phyloP scores from a whole-genome alignment of 1,140 invertebrate genomes.

The Musca vetustissima region DNA sequence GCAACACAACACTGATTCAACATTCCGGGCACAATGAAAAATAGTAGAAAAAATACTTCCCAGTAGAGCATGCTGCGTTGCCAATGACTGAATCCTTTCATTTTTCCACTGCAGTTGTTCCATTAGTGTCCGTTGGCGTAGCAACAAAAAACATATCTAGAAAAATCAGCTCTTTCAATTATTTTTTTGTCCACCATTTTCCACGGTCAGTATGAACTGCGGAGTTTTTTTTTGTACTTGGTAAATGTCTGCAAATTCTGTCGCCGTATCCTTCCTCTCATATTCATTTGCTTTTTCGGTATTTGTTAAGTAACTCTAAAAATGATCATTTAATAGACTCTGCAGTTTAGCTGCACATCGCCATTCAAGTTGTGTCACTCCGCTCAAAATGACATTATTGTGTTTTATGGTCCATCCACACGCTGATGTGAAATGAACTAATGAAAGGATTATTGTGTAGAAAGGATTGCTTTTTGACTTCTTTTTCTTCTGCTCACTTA shows the following conservation, averaged over 20 bases:
- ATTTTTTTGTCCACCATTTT: not conserved
- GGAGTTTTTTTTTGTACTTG: not conserved
- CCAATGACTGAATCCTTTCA: conserved; percentile 16
- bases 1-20: conserved; percentile 11
- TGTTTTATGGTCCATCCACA: too few species aligned
- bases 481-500: too few species aligned
- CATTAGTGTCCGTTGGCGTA: not conserved
- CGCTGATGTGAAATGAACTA: too few species aligned
- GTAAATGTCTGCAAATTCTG: not conserved
- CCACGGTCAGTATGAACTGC: not conserved
- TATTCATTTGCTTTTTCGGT: not conserved
- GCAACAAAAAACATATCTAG: not conserved
- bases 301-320: conserved; percentile 7
- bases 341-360: conserved; percentile 5
- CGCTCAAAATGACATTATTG: not conserved
- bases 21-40: not conserved
- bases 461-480: too few species aligned
- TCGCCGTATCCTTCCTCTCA: not conserved
- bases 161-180: conserved; percentile 14
- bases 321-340: conserved; percentile 22
- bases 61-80: not conserved
- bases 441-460: too few species aligned
- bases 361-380: not conserved
- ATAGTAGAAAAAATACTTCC: not conserved
- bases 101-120: not conserved